Evolutionary conservation across 1,140 invertebrate species (phyloP).

Genomic region (Drosophila santomea): DNA sequence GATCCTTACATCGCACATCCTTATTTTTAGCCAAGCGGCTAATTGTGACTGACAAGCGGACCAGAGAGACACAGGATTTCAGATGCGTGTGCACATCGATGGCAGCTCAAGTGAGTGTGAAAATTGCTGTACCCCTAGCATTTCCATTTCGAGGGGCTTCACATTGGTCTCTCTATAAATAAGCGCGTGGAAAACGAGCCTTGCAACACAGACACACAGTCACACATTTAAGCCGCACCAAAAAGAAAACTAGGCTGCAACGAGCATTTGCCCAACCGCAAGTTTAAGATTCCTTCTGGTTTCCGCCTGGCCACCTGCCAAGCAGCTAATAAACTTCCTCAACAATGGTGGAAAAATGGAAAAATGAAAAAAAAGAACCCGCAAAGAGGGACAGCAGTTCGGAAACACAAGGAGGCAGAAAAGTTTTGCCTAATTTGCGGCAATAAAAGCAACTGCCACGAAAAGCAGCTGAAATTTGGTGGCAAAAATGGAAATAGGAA

Average conservation of each 20-base stretch:
- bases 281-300: conserved; percentile 29
- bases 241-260: conserved; percentile 2
- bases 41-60: conserved; percentile 73
- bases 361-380: not conserved
- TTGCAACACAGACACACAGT: conserved; percentile 17
- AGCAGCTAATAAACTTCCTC: conserved; percentile 68
- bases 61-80: conserved; percentile 30
- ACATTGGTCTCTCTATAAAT: conserved; percentile 46
- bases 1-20: conserved; percentile 12
- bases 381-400: not conserved
- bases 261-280: conserved; percentile 8
- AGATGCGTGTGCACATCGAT: conserved; percentile 56
- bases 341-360: conserved; percentile 10
- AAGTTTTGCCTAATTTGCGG: conserved; percentile 72
- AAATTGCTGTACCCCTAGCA: conserved; percentile 46
- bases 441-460: conserved; percentile 17
- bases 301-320: conserved; percentile 66
- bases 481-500: not conserved
- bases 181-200: conserved; percentile 23
- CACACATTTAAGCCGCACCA: conserved; percentile 17
- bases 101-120: conserved; percentile 74
- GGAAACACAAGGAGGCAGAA: conserved; percentile 13
- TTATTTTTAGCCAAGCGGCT: conserved; percentile 77
- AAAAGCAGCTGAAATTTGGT: conserved; percentile 8
- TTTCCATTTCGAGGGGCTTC: conserved; percentile 21